Evolutionary conservation across 2,113 vertebrate genomes (phyloP), one percentile per base, ranked within the genome.

Genomic region (Cebus imitator): DNA sequence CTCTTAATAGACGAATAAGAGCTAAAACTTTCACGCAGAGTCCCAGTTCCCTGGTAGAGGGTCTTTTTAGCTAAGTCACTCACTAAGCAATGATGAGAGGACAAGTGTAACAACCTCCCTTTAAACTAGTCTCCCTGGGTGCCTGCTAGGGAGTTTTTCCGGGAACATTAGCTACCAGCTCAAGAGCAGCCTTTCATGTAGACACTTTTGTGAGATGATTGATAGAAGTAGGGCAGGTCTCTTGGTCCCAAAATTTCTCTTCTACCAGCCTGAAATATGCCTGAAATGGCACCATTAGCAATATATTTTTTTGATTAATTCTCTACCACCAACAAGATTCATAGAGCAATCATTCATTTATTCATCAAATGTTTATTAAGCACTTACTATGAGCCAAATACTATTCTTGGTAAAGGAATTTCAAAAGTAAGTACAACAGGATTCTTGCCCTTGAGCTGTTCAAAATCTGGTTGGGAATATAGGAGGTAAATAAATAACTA

Each of bases 171-270:
- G 93, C 94, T 96, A 68, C 66, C 78, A 88, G 91, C 82, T 97
- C 93, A 90, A 92, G 88, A 64, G 48, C 87, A 92, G 90, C 35
- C 95, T 97, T 97, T 96, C 92, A 96, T 93, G 94, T 86, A 89
- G 92, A 40, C 32, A 76, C 91, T 91, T 94, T 40, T 83, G n/a
- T 95, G 96, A 97, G 75, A 75, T 92, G 95, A 95, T 55, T 87
- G 90, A 94, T 84, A n/a, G 87, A 97, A 96, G 87, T 89, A 96
- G 95, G 75, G 55, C 96, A 96, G 76, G 45, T 87, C 73, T 96
- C 84, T 91, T 89, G 80, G 82, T 94, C 76, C 75, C 30, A 32
- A 93, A 90, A 90, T 91, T 92, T 89, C 76, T 95, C 37, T 37
- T 95, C 72, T 90, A 25, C 72, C 61, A 68, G 72, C 35, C 58